Conservation (phyloP, 2,888 invertebrate species). For the Lordiphosa andalusiaca region DNA sequence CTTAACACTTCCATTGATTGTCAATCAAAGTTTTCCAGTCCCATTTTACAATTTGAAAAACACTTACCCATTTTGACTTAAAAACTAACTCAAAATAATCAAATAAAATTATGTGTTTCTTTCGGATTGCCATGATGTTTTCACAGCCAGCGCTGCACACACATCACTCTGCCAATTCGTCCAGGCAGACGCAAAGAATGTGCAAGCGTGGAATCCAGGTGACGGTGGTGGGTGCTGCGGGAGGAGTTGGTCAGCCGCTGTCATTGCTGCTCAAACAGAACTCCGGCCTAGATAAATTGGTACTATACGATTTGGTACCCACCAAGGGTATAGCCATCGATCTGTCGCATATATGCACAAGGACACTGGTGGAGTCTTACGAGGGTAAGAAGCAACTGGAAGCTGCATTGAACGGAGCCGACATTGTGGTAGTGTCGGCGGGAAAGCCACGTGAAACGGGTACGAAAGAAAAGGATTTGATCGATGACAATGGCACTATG, state of each 20-base stretch:
- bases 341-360: constrained; percentile 95
- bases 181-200: background rate
- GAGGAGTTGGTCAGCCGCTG: constrained; percentile 98
- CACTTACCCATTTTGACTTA: no score
- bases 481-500: constrained; percentile 96
- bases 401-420: constrained; percentile 87
- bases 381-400: constrained; percentile 87
- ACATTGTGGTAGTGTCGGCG: constrained; percentile 95
- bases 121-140: constrained; percentile 1
- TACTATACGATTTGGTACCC: constrained; percentile 93
- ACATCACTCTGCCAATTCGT: background rate
- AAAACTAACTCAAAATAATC: no score
- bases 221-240: constrained; percentile 95
- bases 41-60: no score
- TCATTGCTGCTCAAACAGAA: constrained; percentile 94
- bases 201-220: constrained; percentile 85
- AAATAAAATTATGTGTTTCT: background rate
- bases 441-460: constrained; percentile 98
- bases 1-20: no score
- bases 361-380: constrained; percentile 86
- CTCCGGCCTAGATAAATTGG: constrained; percentile 88
- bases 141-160: background rate
- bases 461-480: constrained; percentile 96
- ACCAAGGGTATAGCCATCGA: constrained; percentile 97
- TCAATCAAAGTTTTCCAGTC: no score